phyloP scores from a whole-genome alignment of 2,113 vertebrate species.

The Tricholaema leucomelas region DNA sequence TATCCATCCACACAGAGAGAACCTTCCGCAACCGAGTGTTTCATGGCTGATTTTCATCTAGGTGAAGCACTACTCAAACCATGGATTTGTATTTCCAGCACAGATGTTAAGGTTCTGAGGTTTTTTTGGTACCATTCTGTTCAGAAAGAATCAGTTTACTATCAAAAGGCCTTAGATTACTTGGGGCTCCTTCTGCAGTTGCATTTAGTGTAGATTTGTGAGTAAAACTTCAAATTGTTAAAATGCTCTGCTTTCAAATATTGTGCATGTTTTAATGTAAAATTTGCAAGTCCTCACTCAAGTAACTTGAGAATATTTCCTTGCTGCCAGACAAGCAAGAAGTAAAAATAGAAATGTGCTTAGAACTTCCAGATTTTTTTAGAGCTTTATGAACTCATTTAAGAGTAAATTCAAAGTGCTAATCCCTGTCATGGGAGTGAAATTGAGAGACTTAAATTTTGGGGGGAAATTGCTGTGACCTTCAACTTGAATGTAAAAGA shows the following conservation, averaged over 20 bases:
- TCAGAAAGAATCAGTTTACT: conserved; percentile 16
- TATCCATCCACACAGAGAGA: not conserved
- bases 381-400: not conserved
- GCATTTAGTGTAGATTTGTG: not conserved
- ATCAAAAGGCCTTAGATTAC: not conserved
- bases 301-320: conserved; percentile 19
- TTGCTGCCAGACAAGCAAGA: conserved; percentile 29
- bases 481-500: not conserved
- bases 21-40: not conserved
- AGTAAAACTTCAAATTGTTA: not conserved
- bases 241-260: not conserved
- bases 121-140: not conserved
- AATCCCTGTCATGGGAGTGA: not conserved
- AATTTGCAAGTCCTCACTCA: not conserved
- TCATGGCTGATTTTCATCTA: not conserved
- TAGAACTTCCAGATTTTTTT: conserved; percentile 5
- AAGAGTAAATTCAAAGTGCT: not conserved
- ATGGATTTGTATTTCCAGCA: not conserved
- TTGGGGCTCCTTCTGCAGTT: not conserved
- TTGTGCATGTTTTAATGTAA: not conserved
- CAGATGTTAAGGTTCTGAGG: not conserved
- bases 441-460: not conserved
- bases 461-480: not conserved
- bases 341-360: conserved; percentile 19
- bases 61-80: not conserved